Percentiles rank a stretch among this genome's conserved stretches.
These are phyloP conservation scores for Drosophila rellima DNA, from an alignment of 2,888 invertebrate genomes.

Conservation along the genomic window DNA sequence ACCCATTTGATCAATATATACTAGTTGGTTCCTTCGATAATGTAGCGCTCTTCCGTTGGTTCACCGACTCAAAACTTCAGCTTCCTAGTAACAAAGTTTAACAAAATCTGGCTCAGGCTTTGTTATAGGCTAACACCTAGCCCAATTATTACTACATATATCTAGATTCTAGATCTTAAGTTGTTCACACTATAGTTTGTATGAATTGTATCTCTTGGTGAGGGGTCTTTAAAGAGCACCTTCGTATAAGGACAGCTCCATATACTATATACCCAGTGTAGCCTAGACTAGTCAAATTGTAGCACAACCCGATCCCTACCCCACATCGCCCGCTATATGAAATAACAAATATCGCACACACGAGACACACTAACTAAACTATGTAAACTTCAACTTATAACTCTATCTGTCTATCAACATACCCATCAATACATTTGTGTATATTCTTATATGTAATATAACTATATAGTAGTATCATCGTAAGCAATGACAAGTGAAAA, in stretches of 20 bases:
- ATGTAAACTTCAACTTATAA: slow-evolving; percentile 28
- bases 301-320: slow-evolving; percentile 24
- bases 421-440: slow-evolving; percentile 50
- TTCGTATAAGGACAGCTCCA: slow-evolving; percentile 1
- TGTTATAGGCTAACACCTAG: slow-evolving; percentile 18
- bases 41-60: slow-evolving; percentile 59
- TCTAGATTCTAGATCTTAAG: slow-evolving; percentile 52
- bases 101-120: slow-evolving; percentile 48
- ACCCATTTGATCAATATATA: slow-evolving; percentile 32
- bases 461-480: slow-evolving; percentile 34
- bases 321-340: not conserved
- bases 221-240: slow-evolving; percentile 5
- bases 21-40: slow-evolving; percentile 55
- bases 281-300: slow-evolving; percentile 57
- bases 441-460: slow-evolving; percentile 27
- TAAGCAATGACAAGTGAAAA: slow-evolving; percentile 83
- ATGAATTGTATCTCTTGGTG: slow-evolving; percentile 26
- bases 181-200: slow-evolving; percentile 43
- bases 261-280: slow-evolving; percentile 43
- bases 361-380: slow-evolving; percentile 24
- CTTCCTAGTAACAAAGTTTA: slow-evolving; percentile 51
- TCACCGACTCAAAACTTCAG: slow-evolving; percentile 37
- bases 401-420: slow-evolving; percentile 30
- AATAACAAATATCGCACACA: slow-evolving; percentile 16
- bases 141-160: slow-evolving; percentile 9